Conservation (phyloP, 35 echinoderm and acorn worm genomes). For the Diadema setosum region DNA sequence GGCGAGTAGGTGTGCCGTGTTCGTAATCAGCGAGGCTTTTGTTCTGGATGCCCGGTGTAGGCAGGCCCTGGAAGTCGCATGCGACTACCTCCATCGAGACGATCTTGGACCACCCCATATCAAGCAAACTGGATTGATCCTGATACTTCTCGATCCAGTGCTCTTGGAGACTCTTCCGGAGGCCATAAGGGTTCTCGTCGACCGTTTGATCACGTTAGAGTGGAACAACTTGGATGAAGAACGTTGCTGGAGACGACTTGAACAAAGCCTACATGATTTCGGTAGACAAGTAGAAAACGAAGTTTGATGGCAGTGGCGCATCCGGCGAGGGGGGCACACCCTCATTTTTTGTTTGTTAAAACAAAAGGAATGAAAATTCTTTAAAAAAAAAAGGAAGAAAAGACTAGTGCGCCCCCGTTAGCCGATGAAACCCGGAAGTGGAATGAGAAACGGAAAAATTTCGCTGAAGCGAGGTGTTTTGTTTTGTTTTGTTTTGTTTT, state of each 20-base stretch:
- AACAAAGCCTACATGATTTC: too few relatives aligned
- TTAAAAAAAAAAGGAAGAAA: too few relatives aligned
- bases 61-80: neutral
- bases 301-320: too few relatives aligned
- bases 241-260: conserved; percentile 1
- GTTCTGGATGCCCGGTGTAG: neutral
- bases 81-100: neutral
- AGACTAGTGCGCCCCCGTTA: too few relatives aligned
- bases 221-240: neutral
- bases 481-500: too few relatives aligned
- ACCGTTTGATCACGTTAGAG: neutral
- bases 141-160: neutral
- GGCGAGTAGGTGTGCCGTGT: neutral
- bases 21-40: conserved; percentile 1
- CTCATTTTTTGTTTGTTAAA: too few relatives aligned
- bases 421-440: too few relatives aligned
- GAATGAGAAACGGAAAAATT: too few relatives aligned
- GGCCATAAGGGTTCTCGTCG: neutral
- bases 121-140: conserved; percentile 1
- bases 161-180: neutral
- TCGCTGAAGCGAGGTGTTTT: too few relatives aligned
- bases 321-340: too few relatives aligned
- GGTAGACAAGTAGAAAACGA: too few relatives aligned
- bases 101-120: conserved; percentile 1
- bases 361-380: too few relatives aligned